phyloP scores from a whole-genome alignment of 2,888 invertebrate genomes.

The Netelia virgata region DNA sequence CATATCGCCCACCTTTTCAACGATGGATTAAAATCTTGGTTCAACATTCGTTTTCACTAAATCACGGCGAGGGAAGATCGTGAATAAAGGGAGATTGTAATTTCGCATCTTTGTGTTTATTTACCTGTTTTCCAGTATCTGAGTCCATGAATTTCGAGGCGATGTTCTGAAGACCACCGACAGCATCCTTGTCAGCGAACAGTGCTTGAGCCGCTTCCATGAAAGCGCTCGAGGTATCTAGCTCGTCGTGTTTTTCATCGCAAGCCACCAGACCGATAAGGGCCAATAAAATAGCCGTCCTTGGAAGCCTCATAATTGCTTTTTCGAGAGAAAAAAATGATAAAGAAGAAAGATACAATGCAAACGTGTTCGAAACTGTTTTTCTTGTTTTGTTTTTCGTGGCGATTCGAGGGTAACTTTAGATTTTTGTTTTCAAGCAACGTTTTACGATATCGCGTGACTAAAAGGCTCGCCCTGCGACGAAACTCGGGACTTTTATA shows the following conservation, averaged over 20 bases:
- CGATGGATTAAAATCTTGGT: neutral
- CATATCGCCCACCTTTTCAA: conserved; percentile 73
- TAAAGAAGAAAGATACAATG: neutral
- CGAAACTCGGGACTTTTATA: conserved; percentile 10
- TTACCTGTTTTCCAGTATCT: conserved; percentile 87
- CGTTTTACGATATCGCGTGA: neutral
- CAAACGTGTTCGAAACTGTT: too few relatives aligned
- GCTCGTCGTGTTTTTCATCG: conserved; percentile 82
- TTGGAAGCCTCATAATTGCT: conserved; percentile 77
- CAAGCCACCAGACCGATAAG: conserved; percentile 73
- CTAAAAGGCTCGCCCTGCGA: neutral
- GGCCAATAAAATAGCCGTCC: conserved; percentile 74
- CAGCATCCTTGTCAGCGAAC: conserved; percentile 87
- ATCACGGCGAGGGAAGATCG: neutral
- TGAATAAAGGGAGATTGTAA: conserved; percentile 7
- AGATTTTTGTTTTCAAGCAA: neutral
- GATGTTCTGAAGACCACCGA: conserved; percentile 88
- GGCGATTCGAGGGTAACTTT: neutral
- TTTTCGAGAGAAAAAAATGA: conserved; percentile 29
- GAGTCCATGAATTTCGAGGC: conserved; percentile 90
- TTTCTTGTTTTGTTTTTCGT: neutral
- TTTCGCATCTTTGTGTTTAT: conserved; percentile 65
- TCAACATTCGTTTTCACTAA: neutral
- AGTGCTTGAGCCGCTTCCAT: conserved; percentile 90
- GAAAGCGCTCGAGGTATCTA: conserved; percentile 88